These are phyloP conservation scores for Dynastes tityus DNA, from an alignment of 2,888 invertebrate genomes.

Conservation along the genomic window DNA sequence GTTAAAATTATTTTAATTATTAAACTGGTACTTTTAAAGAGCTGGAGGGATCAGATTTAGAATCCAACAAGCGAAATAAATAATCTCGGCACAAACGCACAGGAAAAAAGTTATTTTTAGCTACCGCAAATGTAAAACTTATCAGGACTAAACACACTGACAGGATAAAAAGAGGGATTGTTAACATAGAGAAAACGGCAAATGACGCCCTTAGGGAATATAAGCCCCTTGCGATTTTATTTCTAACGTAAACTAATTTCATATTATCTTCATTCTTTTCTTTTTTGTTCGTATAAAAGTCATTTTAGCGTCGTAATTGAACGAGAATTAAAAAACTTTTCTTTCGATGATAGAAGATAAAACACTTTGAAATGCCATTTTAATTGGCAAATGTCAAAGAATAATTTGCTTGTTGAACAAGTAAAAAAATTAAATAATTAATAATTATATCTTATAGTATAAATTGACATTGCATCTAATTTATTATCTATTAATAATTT, in stretches of 20 bases:
- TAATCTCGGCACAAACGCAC: neutral
- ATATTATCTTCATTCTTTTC: constrained; percentile 4
- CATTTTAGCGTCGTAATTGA: constrained; percentile 10
- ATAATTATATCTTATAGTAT: too few relatives aligned
- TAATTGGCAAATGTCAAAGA: too few relatives aligned
- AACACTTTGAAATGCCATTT: too few relatives aligned
- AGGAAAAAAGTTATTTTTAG: constrained; percentile 10
- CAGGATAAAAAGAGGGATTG: constrained; percentile 13
- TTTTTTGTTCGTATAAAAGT: neutral
- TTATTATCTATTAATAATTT: too few relatives aligned
- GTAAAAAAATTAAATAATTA: too few relatives aligned
- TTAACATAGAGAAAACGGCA: constrained; percentile 11
- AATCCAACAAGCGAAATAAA: neutral
- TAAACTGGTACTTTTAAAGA: neutral
- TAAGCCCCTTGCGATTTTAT: neutral
- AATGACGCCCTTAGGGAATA: too few relatives aligned
- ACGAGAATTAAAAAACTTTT: constrained; percentile 10
- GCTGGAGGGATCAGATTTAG: too few relatives aligned
- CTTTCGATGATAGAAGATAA: too few relatives aligned
- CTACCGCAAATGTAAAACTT: constrained; percentile 25
- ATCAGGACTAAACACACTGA: constrained; percentile 30
- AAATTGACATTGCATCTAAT: too few relatives aligned
- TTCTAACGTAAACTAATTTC: constrained; percentile 31
- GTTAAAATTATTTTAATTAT: neutral
- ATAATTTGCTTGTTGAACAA: too few relatives aligned